A percentile compares a stretch with the other conserved stretches of the same genome.
phyloP scores from a whole-genome alignment of 37 sponge, comb jelly and placozoan species.

The Chondrilla cf. caribensis region DNA sequence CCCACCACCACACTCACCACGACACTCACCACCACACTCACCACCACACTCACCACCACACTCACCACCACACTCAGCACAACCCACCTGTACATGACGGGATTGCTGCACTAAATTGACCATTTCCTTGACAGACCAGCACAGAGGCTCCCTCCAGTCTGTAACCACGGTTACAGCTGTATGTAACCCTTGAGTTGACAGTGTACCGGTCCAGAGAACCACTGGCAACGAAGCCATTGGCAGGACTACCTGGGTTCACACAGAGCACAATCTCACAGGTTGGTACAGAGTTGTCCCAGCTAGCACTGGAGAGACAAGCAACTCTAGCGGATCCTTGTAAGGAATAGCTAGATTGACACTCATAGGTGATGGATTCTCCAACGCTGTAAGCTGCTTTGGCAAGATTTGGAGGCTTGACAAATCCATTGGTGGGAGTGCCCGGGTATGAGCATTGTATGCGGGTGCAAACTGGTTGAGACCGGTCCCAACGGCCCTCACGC shows the following conservation, averaged over 20 bases:
- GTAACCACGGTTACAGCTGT: neutral
- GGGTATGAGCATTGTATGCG: neutral
- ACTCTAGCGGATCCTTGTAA: neutral
- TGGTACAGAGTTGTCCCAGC: neutral
- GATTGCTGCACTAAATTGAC: neutral
- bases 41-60: neutral
- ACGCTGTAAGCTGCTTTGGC: neutral
- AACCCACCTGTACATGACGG: neutral
- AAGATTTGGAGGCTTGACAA: neutral
- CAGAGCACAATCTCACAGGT: slow-evolving; percentile 32
- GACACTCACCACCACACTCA: neutral
- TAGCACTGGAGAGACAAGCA: slow-evolving; percentile 2
- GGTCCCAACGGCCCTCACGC: neutral
- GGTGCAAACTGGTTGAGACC: neutral
- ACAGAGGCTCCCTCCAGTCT: neutral
- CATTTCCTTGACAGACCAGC: neutral
- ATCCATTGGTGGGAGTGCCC: neutral
- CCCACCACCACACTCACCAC: neutral
- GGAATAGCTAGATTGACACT: slow-evolving; percentile 17
- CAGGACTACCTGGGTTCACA: slow-evolving; percentile 29
- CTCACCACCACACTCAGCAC: neutral
- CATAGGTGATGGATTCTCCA: slow-evolving; percentile 21
- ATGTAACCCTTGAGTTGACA: neutral
- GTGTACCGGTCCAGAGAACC: neutral
- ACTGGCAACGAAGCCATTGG: slow-evolving; percentile 29